Base-by-base conservation (phyloP, 2,113 vertebrate species). In the Triplophysa dalaica region DNA sequence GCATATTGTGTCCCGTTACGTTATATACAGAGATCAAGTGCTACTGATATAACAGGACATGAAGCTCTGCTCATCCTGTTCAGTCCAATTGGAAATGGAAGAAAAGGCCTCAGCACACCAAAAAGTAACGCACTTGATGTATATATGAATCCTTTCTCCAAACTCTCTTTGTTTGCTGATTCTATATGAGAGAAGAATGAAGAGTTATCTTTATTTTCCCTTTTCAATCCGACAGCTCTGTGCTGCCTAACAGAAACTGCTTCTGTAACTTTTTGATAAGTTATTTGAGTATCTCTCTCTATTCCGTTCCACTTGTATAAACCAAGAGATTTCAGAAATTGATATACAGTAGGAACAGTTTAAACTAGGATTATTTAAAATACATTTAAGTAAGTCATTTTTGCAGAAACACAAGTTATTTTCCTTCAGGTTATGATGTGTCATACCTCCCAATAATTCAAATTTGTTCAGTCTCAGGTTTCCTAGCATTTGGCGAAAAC, bases 241-340 rank as follows among this genome's bases (percentile, higher is more conserved):
- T 83, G 74, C 69, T 67, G 74, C 68, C 66, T 26, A 61, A 77
- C 82, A 80, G 77, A 80, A 80, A 83, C 65, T 72, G 82, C 45
- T 65, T 77, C 33, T 66, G 45, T n/a, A 41, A 60, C n/a, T 74
- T 74, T 74, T 41, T 56, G 69, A 72, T 21, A 76, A 76, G 75
- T 77, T 54, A 63, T 77, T 77, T 56, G 43, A 12, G 43, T 45
- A 10, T 45, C 43, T 52, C 67, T 70, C 54, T 45, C 21, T 14
- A 17, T 60, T 38, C 29, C 2, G 14, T 26, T 12, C 22, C 8
- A 13, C 11, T 52, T 52, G 17, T 48, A 29, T 48, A 48, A 48
- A 48, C 45, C 2, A 13, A 48, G 45, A 48, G 2, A 14, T 12
- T 50, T 50, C 14, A 52, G 50, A 52, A 17, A 52, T 52, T 16